Evolutionary conservation across 2,113 vertebrate genomes (phyloP), one percentile per base, ranked within the genome.

Genomic region (Hymenochirus boettgeri): DNA sequence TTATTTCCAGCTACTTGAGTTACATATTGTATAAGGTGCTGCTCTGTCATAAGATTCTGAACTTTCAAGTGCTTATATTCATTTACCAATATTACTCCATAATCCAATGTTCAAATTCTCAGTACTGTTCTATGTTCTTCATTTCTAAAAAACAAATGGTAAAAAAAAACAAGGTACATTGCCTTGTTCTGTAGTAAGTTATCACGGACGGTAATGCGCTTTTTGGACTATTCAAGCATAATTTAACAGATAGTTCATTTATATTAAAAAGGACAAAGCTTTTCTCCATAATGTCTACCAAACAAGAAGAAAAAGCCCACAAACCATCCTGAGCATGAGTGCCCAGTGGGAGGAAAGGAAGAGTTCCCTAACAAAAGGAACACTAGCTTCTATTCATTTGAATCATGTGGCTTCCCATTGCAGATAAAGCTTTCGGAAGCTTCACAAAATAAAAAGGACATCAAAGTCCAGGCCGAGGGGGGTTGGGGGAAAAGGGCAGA

Each of bases 361-460:
- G 74, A 76, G 72, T 42, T 65, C 57, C 63, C 42, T 50, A 13
- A 26, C 57, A 53, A 57, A 65, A 71, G 70, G 79, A 76, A 81
- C 72, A 79, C 73, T 75, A 67, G 11, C 73, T 81, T 75, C 77
- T 80, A 77, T 81, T 82, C 76, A 79, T 75, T 71, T 73, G 74
- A 60, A 76, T 77, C 77, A 78, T 70, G 72, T 76, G 56, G 29
- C 58, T 74, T 64, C 52, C 60, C 48, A 6, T 63, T 62, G 24
- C 9, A 37, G 46, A 69, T 54, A 71, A 70, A 62, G 61, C 59
- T 65, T 65, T 72, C 62, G 73, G 62, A 71, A 77, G 61, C 62
- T 27, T 72, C 74, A 9, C 37, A 50, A 71, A 72, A 75, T 64
- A 76, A 64, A 75, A 69, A 70, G 74, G 66, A 70, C 65, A 59